Base-by-base conservation (phyloP, 2,113 vertebrate species). In the Bujurquina vittata region DNA sequence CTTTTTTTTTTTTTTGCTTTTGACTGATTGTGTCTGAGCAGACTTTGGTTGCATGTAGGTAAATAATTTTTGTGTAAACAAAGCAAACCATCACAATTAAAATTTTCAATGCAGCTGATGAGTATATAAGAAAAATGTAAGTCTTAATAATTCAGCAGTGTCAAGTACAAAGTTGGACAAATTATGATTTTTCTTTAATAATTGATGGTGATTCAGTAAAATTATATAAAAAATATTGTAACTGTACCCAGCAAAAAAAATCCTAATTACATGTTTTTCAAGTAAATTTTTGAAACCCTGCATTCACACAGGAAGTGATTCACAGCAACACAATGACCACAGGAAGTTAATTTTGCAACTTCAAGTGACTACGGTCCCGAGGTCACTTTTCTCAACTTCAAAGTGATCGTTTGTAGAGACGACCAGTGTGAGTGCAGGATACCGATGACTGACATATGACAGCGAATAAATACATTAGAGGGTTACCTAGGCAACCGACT, bases 71-170 rank as follows among this genome's bases (percentile, higher is more conserved):
- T 46, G 1, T 15, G 5, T 67, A 49, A 14, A 15, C 12, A 5
- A 11, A 40, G 10, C 37, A 4, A 43, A 43, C 12, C 11, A 43
- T 43, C 10, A 43, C 40, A 43, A 4, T 43, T 43, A 4, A 43
- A 11, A 14, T 4, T 43, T 43, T 12, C 40, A 43, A 11, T 4
- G 11, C 4, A 43, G 10, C 10, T 43, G 40, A 43, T 43, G 40
- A 14, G 40, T 12, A 43, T 3, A 43, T 43, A 12, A 43, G 11
- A 43, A 43, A 43, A 43, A 43, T 43, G 11, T 43, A 11, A 43
- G 11, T 43, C 3, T 40, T 40, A 43, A 65, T n/a, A 0, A 0
- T 0, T 65, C 37, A 43, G 15, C 37, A 23, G n/a, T 43, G 37
- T 43, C 43, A 43, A 65, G 12, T 65, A 43, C 3, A 46, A 26